These are phyloP conservation scores for Genyomyrus donnyi DNA, from an alignment of 2,113 vertebrate species.

Conservation along the genomic window DNA sequence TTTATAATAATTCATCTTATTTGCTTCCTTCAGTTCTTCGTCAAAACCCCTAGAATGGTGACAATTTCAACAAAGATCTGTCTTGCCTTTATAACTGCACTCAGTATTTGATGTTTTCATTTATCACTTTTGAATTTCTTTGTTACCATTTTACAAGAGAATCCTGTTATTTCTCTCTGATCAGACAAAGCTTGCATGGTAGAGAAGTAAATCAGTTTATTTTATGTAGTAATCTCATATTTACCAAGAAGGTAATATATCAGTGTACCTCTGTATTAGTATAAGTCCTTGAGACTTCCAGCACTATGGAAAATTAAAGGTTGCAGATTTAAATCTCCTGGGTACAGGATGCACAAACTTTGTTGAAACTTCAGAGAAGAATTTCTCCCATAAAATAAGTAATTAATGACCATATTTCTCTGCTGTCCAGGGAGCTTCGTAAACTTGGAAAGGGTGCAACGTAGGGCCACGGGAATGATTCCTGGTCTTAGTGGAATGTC, in stretches of 20 bases:
- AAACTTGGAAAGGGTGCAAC: too few species aligned
- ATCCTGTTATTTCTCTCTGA: neutral
- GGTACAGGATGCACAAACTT: neutral
- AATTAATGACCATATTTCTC: neutral
- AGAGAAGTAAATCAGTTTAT: neutral
- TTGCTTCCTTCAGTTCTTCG: neutral
- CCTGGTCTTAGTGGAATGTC: too few species aligned
- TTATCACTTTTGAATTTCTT: neutral
- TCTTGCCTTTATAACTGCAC: neutral
- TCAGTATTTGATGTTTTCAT: neutral
- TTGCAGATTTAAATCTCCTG: neutral
- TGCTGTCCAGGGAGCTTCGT: too few species aligned
- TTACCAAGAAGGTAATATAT: neutral
- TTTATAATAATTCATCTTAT: neutral
- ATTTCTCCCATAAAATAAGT: neutral
- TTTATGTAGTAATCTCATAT: neutral
- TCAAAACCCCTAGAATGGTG: neutral
- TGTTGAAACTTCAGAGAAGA: neutral
- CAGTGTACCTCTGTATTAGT: neutral
- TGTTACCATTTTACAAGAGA: neutral
- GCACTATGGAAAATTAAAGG: neutral
- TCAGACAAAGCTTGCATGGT: neutral
- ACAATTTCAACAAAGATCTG: neutral
- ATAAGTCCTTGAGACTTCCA: neutral
- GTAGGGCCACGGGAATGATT: too few species aligned